phyloP scores from a whole-genome alignment of 2,888 invertebrate species.

The Nephrotoma appendiculata region DNA sequence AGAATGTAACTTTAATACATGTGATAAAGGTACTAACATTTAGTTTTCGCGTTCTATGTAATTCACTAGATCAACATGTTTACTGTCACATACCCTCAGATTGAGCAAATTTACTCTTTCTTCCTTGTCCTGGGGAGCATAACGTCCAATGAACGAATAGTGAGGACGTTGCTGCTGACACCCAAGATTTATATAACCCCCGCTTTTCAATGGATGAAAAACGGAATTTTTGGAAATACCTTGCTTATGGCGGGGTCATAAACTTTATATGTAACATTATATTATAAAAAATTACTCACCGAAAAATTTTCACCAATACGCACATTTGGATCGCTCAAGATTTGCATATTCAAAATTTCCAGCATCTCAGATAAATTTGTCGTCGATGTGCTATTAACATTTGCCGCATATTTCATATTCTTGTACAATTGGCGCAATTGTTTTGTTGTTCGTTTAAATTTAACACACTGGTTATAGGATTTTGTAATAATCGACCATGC shows the following conservation, averaged over 20 bases:
- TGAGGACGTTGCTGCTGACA: constrained; percentile 77
- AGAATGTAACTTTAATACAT: too few species aligned
- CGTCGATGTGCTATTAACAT: constrained; percentile 1
- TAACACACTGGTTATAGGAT: constrained; percentile 29
- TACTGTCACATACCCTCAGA: neutral
- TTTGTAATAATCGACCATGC: constrained; percentile 32
- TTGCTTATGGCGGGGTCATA: constrained; percentile 41
- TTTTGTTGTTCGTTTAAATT: constrained; percentile 31
- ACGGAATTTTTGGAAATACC: constrained; percentile 68
- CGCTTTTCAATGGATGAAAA: constrained; percentile 32
- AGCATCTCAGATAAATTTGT: neutral
- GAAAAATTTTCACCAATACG: neutral
- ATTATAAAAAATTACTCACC: neutral
- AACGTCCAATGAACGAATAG: constrained; percentile 74
- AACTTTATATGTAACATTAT: neutral
- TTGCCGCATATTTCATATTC: constrained; percentile 24
- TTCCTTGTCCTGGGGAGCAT: constrained; percentile 82
- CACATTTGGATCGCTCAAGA: neutral
- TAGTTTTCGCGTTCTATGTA: neutral
- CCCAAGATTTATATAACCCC: constrained; percentile 34
- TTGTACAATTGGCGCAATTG: constrained; percentile 31
- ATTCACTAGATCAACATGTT: neutral
- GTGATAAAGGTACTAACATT: neutral
- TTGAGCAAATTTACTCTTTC: constrained; percentile 16
- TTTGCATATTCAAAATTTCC: constrained; percentile 4